Conservation (phyloP, 2,888 invertebrate genomes). For the Drosophila histrio region DNA sequence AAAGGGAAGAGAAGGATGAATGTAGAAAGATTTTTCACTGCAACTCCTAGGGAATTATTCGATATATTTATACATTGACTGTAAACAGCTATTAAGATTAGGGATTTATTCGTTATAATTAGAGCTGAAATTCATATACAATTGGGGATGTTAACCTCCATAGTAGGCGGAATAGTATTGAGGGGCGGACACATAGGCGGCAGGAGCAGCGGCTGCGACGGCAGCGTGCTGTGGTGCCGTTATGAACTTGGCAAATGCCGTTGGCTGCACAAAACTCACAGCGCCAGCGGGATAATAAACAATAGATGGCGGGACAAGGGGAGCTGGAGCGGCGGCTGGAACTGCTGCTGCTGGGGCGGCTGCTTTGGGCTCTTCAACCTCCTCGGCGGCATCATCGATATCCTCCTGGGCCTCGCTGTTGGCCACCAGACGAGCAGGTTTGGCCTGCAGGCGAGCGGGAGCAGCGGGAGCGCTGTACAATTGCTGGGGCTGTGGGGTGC, state of each 20-base stretch:
- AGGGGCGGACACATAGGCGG: slow-evolving; percentile 50
- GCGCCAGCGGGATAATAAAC: slow-evolving; percentile 76
- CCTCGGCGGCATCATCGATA: slow-evolving; percentile 69
- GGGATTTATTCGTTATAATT: slow-evolving; percentile 23
- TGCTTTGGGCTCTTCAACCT: slow-evolving; percentile 50
- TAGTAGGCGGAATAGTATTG: slow-evolving; percentile 65
- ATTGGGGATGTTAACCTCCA: slow-evolving; percentile 15
- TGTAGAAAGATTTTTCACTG: too few relatives aligned
- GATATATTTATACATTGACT: too few relatives aligned
- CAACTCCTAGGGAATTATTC: too few relatives aligned
- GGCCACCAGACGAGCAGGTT: slow-evolving; percentile 62
- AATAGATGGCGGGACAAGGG: slow-evolving; percentile 55
- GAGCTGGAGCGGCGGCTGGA: slow-evolving; percentile 9
- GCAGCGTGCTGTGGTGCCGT: slow-evolving; percentile 27
- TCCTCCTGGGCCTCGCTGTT: slow-evolving; percentile 73
- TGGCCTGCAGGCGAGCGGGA: slow-evolving; percentile 53
- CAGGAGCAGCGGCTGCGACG: slow-evolving; percentile 11
- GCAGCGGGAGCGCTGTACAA: slow-evolving; percentile 41
- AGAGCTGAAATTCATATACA: neutral
- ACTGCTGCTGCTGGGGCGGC: slow-evolving; percentile 12
- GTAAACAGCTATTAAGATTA: neutral
- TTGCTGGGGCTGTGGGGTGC: slow-evolving; percentile 54
- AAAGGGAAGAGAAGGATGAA: too few relatives aligned
- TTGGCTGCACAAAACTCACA: slow-evolving; percentile 73
- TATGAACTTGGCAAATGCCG: slow-evolving; percentile 55